Evolutionary conservation across 2,113 vertebrate genomes (phyloP).

Genomic region (Scopus umbretta): DNA sequence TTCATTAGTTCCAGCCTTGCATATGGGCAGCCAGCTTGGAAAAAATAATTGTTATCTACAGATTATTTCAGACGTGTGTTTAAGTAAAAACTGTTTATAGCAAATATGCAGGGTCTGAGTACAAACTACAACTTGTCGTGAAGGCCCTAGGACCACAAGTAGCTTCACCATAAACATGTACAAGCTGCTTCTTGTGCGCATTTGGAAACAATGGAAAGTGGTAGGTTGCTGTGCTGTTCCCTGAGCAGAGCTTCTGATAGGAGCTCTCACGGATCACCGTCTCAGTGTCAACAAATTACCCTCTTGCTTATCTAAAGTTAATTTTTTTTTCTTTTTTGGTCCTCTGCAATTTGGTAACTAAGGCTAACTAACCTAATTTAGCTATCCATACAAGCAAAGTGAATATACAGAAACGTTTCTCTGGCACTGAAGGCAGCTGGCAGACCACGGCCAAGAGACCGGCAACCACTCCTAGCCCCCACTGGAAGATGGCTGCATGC

Average conservation of each 20-base stretch:
- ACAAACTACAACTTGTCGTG: background rate
- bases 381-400: background rate
- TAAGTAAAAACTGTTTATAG: background rate
- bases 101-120: background rate
- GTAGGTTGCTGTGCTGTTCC: background rate
- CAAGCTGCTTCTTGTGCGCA: background rate
- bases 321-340: background rate
- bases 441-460: background rate
- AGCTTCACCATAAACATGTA: background rate
- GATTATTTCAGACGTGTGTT: background rate
- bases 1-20: background rate
- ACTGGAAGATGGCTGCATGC: background rate
- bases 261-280: background rate
- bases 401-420: background rate
- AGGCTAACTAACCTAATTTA: background rate
- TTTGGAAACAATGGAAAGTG: background rate
- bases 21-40: slow-evolving; percentile 1
- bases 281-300: background rate
- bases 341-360: background rate
- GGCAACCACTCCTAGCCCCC: background rate
- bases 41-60: slow-evolving; percentile 18
- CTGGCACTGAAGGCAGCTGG: background rate
- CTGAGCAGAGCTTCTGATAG: background rate
- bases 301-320: background rate
- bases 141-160: background rate